Percentiles rank a stretch among this genome's conserved stretches.
These are phyloP conservation scores for Epinephelus awoara DNA, from an alignment of 2,797 vertebrate species.

Conservation along the genomic window DNA sequence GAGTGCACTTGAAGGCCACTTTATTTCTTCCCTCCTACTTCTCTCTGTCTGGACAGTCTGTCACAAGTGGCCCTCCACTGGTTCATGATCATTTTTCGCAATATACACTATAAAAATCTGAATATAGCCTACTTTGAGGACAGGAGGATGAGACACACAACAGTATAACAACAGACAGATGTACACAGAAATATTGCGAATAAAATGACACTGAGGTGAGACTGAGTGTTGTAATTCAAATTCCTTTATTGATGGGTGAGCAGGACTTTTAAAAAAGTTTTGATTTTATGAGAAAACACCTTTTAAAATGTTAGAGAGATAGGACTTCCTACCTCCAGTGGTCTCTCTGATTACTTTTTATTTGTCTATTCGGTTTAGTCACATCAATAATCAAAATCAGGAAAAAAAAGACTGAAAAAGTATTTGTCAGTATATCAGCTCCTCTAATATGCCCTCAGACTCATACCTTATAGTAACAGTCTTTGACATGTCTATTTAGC, in stretches of 20 bases:
- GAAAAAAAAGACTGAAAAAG: no score
- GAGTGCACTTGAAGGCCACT: constrained; percentile 20
- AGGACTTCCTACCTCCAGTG: neutral
- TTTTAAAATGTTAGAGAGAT: neutral
- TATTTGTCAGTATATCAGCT: neutral
- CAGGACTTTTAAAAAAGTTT: no score
- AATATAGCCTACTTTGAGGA: no score
- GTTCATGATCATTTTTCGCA: neutral
- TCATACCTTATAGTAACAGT: neutral
- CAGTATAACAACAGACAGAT: no score
- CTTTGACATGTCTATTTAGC: no score
- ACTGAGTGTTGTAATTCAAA: no score
- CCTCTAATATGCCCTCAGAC: neutral
- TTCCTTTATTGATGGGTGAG: no score
- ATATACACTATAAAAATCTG: neutral
- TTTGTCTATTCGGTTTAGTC: neutral
- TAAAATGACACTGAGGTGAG: no score
- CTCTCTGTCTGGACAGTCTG: neutral
- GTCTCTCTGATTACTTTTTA: neutral
- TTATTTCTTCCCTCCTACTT: neutral
- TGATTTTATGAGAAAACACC: neutral
- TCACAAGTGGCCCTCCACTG: neutral
- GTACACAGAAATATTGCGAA: no score
- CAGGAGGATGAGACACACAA: no score
- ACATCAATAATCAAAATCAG: neutral